phyloP scores from a whole-genome alignment of 1,140 invertebrate genomes.

The Temnothorax longispinosus region DNA sequence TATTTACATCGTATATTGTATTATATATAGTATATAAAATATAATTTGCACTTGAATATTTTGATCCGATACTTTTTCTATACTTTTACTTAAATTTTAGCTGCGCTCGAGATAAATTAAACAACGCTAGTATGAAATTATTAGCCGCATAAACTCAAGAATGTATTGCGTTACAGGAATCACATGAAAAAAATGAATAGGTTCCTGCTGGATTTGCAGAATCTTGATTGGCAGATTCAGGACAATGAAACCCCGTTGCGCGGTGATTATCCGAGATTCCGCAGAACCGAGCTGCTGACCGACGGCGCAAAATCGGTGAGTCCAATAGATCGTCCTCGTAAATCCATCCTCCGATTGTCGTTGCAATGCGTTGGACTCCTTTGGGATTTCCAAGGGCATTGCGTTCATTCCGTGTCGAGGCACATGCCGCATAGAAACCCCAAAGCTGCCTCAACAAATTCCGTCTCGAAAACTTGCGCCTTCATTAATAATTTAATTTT shows the following conservation, averaged over 20 bases:
- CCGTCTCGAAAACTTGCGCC: neutral
- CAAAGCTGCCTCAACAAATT: constrained; percentile 84
- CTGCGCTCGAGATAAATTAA: neutral
- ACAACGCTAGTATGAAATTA: neutral
- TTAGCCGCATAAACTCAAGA: neutral
- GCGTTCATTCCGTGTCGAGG: constrained; percentile 80
- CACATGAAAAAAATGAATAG: constrained; percentile 13
- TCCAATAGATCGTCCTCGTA: neutral
- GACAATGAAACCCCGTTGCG: constrained; percentile 15
- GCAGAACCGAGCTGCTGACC: neutral
- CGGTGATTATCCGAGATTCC: neutral
- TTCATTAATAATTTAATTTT: constrained; percentile 9
- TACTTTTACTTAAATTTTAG: neutral
- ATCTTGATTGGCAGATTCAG: constrained; percentile 1
- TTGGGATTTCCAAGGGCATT: constrained; percentile 86
- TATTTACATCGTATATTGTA: neutral
- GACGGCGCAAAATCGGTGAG: constrained; percentile 1
- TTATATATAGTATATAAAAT: neutral
- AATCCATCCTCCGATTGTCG: neutral
- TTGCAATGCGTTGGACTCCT: constrained; percentile 82
- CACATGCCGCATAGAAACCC: constrained; percentile 86
- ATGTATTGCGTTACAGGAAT: neutral
- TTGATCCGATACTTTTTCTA: neutral
- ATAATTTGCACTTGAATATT: neutral
- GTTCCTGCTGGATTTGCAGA: neutral